Evolutionary conservation across 2,888 invertebrate genomes (phyloP).

Genomic region (Chloroclystis v-ata): DNA sequence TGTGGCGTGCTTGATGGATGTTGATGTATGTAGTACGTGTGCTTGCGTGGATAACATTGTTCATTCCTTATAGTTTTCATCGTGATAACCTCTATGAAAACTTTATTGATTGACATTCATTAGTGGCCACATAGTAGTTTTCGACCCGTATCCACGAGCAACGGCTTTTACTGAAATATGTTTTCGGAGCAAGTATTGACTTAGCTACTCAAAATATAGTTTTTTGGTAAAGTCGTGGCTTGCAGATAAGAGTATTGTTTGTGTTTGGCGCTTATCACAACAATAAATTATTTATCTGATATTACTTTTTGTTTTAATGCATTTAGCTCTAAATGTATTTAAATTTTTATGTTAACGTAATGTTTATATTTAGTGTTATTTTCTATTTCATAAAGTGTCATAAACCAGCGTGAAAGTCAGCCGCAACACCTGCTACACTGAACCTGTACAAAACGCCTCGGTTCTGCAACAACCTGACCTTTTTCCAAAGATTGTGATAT

Average conservation of each 20-base stretch:
- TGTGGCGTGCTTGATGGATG: conserved; percentile 26
- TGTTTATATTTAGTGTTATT: conserved; percentile 6
- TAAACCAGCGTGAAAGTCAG: conserved; percentile 47
- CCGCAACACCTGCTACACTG: conserved; percentile 41
- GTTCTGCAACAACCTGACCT: conserved; percentile 63
- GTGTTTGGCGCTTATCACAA: too few relatives aligned
- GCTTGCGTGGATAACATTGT: conserved; percentile 24
- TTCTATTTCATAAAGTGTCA: conserved; percentile 35
- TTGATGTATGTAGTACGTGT: conserved; percentile 18
- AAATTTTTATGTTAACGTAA: background rate
- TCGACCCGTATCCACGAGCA: background rate
- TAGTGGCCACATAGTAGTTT: background rate
- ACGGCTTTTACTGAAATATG: background rate
- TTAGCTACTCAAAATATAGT: too few relatives aligned
- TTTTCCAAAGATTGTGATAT: conserved; percentile 62
- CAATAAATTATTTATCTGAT: too few relatives aligned
- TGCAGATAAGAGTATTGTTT: background rate
- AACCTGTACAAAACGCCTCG: conserved; percentile 26
- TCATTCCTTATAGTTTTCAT: conserved; percentile 17
- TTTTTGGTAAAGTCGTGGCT: background rate
- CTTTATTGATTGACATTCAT: conserved; percentile 26
- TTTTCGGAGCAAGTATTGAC: background rate
- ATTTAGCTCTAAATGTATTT: conserved; percentile 1
- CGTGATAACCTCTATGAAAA: conserved; percentile 10
- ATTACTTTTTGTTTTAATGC: conserved; percentile 4